A percentile compares a stretch with the other conserved stretches of the same genome.
Evolutionary conservation across 2,888 invertebrate genomes (phyloP).

Genomic region (Brachylomia viminalis): DNA sequence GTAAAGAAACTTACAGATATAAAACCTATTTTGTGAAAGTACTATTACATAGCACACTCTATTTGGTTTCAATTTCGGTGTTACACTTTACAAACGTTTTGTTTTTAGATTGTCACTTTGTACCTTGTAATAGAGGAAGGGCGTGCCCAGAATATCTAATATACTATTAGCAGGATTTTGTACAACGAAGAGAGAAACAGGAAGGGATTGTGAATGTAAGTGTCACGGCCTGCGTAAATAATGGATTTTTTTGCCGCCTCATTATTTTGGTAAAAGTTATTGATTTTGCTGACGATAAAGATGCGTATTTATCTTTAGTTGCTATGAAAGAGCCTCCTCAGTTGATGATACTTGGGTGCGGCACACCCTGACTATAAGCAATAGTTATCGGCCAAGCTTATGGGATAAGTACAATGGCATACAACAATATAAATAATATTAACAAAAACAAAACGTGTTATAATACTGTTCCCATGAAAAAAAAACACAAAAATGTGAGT

Average conservation of each 20-base stretch:
- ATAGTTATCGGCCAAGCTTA: neutral
- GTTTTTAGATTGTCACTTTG: conserved; percentile 84
- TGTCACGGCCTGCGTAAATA: conserved; percentile 38
- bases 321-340: neutral
- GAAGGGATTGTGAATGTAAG: conserved; percentile 58
- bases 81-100: conserved; percentile 77
- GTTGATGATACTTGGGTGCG: neutral
- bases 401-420: no score
- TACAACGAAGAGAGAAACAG: conserved; percentile 61
- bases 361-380: no score
- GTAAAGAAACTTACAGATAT: conserved; percentile 38
- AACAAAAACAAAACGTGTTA: neutral
- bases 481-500: neutral
- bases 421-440: neutral
- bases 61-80: conserved; percentile 78
- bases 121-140: conserved; percentile 82
- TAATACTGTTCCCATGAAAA: neutral
- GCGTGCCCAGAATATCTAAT: conserved; percentile 81
- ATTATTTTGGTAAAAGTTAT: conserved; percentile 39
- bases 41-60: conserved; percentile 71
- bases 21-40: conserved; percentile 54
- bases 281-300: conserved; percentile 32
- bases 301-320: neutral
- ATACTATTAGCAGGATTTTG: conserved; percentile 71
- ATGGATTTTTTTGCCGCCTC: conserved; percentile 37